These are phyloP conservation scores for Tiliacea citrago DNA, from an alignment of 2,888 invertebrate genomes.

Conservation along the genomic window DNA sequence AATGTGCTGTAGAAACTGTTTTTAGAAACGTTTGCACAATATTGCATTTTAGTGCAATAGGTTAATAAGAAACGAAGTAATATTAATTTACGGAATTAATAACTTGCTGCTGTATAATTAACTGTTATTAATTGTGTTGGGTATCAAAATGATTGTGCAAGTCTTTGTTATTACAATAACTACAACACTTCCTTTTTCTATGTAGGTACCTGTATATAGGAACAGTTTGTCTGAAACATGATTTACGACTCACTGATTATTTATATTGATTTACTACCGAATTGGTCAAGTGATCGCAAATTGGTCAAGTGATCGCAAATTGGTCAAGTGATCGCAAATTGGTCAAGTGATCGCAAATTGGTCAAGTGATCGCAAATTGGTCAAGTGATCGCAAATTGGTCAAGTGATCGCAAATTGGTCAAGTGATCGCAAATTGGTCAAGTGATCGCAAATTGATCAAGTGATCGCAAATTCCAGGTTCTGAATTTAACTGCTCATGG, in stretches of 20 bases:
- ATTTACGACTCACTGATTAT: not conserved
- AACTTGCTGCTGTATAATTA: slow-evolving; percentile 18
- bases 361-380: not conserved
- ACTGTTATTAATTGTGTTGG: not conserved
- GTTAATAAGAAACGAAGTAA: slow-evolving; percentile 30
- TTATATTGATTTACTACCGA: too few relatives aligned
- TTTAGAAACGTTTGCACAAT: slow-evolving; percentile 32
- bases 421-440: not conserved
- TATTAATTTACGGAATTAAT: slow-evolving; percentile 37
- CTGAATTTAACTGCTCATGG: not conserved
- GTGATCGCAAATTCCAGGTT: not conserved
- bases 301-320: not conserved
- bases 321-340: not conserved
- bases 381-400: not conserved
- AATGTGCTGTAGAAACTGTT: slow-evolving; percentile 20
- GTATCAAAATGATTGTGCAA: slow-evolving; percentile 27
- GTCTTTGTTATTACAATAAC: not conserved
- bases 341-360: not conserved
- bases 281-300: not conserved
- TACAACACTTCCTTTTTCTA: slow-evolving; percentile 28
- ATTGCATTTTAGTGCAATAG: slow-evolving; percentile 31
- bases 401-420: not conserved
- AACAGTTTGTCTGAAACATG: not conserved
- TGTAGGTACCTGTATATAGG: not conserved
- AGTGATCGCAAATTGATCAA: not conserved